Conservation (phyloP, 2,797 vertebrate genomes). For the Amphiprion clarkii region DNA sequence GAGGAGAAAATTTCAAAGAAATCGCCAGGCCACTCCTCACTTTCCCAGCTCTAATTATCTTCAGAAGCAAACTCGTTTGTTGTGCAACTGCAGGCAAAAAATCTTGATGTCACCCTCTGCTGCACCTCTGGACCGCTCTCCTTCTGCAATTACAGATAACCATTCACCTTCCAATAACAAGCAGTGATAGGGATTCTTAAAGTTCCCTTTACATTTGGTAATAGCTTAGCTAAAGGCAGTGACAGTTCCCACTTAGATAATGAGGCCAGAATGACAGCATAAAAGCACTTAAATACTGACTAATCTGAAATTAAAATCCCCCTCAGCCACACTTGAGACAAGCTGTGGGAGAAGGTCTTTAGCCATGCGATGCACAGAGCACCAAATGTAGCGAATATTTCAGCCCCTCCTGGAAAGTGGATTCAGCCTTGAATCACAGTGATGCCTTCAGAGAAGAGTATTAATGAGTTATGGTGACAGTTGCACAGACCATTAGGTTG, state of each 20-base stretch:
- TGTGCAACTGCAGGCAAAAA: slow-evolving; percentile 26
- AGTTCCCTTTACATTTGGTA: slow-evolving; percentile 54
- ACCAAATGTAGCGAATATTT: slow-evolving; percentile 51
- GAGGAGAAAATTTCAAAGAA: slow-evolving; percentile 31
- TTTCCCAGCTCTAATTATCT: slow-evolving; percentile 57
- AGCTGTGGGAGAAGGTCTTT: slow-evolving; percentile 51
- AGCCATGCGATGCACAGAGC: slow-evolving; percentile 31
- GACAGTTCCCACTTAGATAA: slow-evolving; percentile 69
- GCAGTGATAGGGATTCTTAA: slow-evolving; percentile 46
- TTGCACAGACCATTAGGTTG: slow-evolving; percentile 54
- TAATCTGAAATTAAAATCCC: slow-evolving; percentile 77
- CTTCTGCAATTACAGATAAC: slow-evolving; percentile 77
- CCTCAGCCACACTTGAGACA: slow-evolving; percentile 53
- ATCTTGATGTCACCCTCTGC: slow-evolving; percentile 41
- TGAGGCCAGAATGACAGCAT: slow-evolving; percentile 69
- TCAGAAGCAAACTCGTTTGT: slow-evolving; percentile 28
- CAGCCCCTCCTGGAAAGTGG: slow-evolving; percentile 20
- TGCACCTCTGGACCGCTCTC: slow-evolving; percentile 51
- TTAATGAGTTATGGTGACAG: slow-evolving; percentile 63
- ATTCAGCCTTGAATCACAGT: slow-evolving; percentile 38
- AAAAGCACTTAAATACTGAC: slow-evolving; percentile 67
- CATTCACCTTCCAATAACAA: slow-evolving; percentile 64
- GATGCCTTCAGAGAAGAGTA: slow-evolving; percentile 54
- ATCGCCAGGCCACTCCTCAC: background rate
- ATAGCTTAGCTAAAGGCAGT: slow-evolving; percentile 67